Conservation (phyloP, 2,888 invertebrate species). For the Agonopterix arenella region DNA sequence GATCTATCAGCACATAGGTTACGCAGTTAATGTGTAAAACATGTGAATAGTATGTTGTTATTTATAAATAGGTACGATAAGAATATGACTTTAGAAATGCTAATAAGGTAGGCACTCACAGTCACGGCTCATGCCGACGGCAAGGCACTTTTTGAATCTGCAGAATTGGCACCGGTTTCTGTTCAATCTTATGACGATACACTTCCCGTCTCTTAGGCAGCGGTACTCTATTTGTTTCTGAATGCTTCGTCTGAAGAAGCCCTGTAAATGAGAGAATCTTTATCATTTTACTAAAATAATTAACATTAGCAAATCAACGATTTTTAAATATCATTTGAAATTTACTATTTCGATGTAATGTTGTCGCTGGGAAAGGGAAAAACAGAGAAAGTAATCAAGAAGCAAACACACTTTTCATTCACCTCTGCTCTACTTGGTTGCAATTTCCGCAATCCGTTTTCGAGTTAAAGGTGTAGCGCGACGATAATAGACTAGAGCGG, state of each 20-base stretch:
- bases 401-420: neutral
- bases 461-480: neutral
- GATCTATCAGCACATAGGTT: neutral
- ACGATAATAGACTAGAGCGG: no score
- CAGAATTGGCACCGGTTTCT: constrained; percentile 97
- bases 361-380: no score
- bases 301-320: no score
- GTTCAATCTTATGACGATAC: constrained; percentile 94
- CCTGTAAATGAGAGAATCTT: constrained; percentile 71
- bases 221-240: constrained; percentile 98
- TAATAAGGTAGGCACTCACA: constrained; percentile 82
- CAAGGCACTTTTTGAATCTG: constrained; percentile 96
- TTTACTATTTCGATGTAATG: no score
- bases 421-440: no score
- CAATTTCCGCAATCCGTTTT: neutral
- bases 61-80: neutral
- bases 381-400: neutral
- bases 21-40: neutral
- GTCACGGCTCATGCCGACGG: constrained; percentile 97
- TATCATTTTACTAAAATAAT: no score
- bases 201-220: constrained; percentile 95
- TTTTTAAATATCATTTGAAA: no score
- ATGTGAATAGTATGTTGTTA: neutral
- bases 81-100: neutral
- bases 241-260: constrained; percentile 96